Conservation (phyloP, 2,888 invertebrate species). For the Strigamia maritima region DNA sequence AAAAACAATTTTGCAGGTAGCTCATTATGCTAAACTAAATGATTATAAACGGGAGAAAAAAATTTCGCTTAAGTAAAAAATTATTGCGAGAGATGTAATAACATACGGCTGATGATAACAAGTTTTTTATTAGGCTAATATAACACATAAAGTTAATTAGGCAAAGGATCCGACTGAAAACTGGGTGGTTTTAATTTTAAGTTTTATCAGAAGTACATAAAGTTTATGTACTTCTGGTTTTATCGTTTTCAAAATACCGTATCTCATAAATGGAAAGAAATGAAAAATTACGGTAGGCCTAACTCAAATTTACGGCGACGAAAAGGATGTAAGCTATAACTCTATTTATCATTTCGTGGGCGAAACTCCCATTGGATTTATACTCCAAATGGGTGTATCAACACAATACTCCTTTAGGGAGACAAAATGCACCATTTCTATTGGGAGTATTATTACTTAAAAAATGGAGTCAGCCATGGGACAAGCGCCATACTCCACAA, state of each 20-base stretch:
- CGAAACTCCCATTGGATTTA: too few relatives aligned
- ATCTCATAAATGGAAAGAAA: neutral
- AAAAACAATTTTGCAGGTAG: neutral
- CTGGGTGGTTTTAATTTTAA: neutral
- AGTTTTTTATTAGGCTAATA: neutral
- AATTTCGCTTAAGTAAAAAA: too few relatives aligned
- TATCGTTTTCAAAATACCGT: neutral
- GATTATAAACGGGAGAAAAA: neutral
- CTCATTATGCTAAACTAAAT: neutral
- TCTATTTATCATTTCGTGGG: too few relatives aligned
- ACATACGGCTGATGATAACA: neutral
- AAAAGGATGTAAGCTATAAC: neutral
- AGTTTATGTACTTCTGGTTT: too few relatives aligned
- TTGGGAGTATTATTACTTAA: too few relatives aligned
- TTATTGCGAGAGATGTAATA: too few relatives aligned
- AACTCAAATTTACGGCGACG: neutral
- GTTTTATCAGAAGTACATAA: too few relatives aligned
- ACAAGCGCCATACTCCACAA: too few relatives aligned
- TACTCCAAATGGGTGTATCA: too few relatives aligned
- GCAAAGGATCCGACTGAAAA: neutral
- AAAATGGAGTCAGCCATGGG: too few relatives aligned
- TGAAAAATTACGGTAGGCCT: neutral
- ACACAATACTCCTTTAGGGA: too few relatives aligned
- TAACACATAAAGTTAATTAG: neutral
- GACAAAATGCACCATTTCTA: too few relatives aligned